These are phyloP conservation scores for Acanthornis magna DNA, from an alignment of 2,797 vertebrate species.

Conservation along the genomic window DNA sequence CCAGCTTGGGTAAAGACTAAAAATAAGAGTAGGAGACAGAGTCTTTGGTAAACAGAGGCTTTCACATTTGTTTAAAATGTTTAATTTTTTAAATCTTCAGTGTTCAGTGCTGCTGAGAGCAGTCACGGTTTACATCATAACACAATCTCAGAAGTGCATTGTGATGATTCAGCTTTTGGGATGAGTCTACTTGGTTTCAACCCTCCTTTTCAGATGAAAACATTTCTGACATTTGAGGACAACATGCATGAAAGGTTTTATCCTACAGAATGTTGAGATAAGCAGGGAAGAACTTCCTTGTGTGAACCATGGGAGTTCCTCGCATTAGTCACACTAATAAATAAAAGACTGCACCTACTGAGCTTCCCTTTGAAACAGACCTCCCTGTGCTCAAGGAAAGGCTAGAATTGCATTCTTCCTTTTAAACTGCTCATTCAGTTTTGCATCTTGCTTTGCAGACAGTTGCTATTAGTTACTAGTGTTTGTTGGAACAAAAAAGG, in stretches of 20 bases:
- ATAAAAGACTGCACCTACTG: slow-evolving; percentile 43
- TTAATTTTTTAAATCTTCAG: neutral
- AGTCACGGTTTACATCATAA: neutral
- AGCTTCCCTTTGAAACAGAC: slow-evolving; percentile 39
- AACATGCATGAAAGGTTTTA: slow-evolving; percentile 6
- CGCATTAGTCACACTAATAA: slow-evolving; percentile 14
- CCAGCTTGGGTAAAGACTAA: neutral
- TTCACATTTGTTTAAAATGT: neutral
- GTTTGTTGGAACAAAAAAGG: neutral
- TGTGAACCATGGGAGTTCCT: slow-evolving; percentile 44
- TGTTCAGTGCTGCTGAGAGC: neutral
- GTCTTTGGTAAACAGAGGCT: neutral
- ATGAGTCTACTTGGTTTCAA: neutral
- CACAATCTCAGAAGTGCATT: neutral
- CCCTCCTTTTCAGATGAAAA: slow-evolving; percentile 17
- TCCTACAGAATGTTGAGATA: slow-evolving; percentile 13
- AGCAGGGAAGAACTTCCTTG: slow-evolving; percentile 25
- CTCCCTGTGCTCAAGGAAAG: neutral
- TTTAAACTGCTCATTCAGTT: slow-evolving; percentile 17
- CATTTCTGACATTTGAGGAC: slow-evolving; percentile 48
- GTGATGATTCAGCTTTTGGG: slow-evolving; percentile 15
- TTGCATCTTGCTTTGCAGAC: neutral
- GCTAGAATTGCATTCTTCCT: neutral
- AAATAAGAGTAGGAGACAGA: neutral
- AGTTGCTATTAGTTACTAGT: neutral